Conservation (phyloP, 2,797 vertebrate species). For the Intellagama lesueurii region DNA sequence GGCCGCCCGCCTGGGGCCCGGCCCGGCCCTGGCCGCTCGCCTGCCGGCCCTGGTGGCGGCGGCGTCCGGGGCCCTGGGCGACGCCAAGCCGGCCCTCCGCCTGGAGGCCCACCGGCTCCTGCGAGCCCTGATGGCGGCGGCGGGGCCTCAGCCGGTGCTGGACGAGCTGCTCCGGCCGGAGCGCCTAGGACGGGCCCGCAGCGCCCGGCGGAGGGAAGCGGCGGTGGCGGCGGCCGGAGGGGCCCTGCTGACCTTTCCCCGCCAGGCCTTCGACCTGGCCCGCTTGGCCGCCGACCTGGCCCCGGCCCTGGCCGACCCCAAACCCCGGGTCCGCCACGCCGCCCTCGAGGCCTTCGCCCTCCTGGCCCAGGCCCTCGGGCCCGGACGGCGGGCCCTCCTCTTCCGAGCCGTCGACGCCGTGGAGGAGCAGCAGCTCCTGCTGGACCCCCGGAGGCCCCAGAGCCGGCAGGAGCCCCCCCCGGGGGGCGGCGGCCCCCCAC, state of each 20-base stretch:
- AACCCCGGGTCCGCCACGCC: conserved; percentile 87
- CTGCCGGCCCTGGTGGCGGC: conserved; percentile 81
- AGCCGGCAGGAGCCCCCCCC: too few species aligned
- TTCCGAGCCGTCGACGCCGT: conserved; percentile 86
- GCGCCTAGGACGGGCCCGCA: conserved; percentile 83
- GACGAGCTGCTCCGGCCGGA: conserved; percentile 78
- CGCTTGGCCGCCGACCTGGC: conserved; percentile 85
- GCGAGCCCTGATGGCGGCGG: conserved; percentile 82
- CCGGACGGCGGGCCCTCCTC: conserved; percentile 81
- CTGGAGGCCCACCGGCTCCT: conserved; percentile 87
- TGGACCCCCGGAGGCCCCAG: too few species aligned
- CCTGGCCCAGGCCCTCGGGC: conserved; percentile 84
- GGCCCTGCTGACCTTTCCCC: conserved; percentile 85
- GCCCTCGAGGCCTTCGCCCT: conserved; percentile 88
- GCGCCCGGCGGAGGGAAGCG: conserved; percentile 86
- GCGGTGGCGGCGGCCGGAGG: conserved; percentile 86
- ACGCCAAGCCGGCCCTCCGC: conserved; percentile 83
- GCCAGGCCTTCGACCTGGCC: conserved; percentile 85
- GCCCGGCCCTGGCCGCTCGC: conserved; percentile 26
- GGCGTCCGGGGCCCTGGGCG: conserved; percentile 84
- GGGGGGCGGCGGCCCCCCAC: too few species aligned
- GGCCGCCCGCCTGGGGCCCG: conserved; percentile 80
- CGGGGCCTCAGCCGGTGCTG: conserved; percentile 83
- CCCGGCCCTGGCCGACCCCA: conserved; percentile 85
- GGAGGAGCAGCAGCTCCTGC: conserved; percentile 81